A percentile compares a stretch with the other conserved stretches of the same genome.
Evolutionary conservation across 2,113 vertebrate genomes (phyloP).

Genomic region (Ctenomys sociabilis): DNA sequence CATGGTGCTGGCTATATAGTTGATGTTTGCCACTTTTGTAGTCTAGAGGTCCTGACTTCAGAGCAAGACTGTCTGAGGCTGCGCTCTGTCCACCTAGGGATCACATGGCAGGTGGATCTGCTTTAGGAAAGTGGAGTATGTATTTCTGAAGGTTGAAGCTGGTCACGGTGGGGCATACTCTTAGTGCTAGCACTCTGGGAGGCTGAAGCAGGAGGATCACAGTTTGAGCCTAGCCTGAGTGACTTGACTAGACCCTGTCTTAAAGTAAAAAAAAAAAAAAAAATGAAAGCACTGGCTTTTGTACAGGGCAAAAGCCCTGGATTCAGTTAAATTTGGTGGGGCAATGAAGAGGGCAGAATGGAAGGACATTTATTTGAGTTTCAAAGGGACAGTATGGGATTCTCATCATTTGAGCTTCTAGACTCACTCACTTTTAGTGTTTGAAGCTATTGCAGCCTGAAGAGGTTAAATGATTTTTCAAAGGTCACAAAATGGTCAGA

Average conservation of each 20-base stretch:
- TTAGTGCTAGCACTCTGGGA: neutral
- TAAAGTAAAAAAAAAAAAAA: neutral
- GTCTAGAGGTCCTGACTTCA: neutral
- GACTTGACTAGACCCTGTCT: neutral
- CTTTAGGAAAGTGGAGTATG: conserved; percentile 21
- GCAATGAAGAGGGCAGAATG: neutral
- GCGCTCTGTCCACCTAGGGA: neutral
- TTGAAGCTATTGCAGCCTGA: neutral
- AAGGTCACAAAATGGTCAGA: neutral
- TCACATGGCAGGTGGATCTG: neutral
- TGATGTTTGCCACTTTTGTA: neutral
- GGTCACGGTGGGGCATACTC: neutral
- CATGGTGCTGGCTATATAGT: neutral
- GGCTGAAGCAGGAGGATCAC: neutral
- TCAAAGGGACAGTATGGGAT: neutral
- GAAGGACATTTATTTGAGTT: conserved; percentile 11
- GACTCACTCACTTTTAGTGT: neutral
- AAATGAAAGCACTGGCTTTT: neutral
- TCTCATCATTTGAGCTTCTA: neutral
- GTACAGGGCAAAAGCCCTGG: neutral
- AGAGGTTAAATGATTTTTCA: neutral
- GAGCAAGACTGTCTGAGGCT: neutral
- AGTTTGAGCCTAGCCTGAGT: neutral
- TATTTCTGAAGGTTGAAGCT: neutral
- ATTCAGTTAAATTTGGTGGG: neutral